phyloP scores from a whole-genome alignment of 2,888 invertebrate species.

The Calliphora vomitoria region DNA sequence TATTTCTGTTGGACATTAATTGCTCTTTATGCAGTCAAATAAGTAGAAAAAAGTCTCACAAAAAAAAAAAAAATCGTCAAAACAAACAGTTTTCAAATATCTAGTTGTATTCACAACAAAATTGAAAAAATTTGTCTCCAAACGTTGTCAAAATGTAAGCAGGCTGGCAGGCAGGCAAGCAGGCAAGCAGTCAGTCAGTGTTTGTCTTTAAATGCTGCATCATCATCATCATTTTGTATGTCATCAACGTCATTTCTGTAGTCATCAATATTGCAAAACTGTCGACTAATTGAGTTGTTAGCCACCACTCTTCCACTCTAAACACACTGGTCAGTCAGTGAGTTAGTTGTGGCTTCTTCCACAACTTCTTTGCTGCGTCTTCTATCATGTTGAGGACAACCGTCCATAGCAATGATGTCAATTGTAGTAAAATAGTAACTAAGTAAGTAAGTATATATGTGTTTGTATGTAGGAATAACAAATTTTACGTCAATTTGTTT shows the following conservation, averaged over 20 bases:
- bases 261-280: conserved; percentile 73
- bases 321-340: not conserved
- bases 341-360: conserved; percentile 1
- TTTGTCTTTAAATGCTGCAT: conserved; percentile 38
- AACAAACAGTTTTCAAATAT: conserved; percentile 51
- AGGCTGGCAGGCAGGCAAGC: not conserved
- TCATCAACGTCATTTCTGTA: conserved; percentile 69
- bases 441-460: not conserved
- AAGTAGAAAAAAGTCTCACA: not conserved
- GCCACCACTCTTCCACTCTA: conserved; percentile 50
- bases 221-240: conserved; percentile 71
- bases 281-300: conserved; percentile 82
- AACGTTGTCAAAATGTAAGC: conserved; percentile 34
- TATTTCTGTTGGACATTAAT: conserved; percentile 54
- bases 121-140: conserved; percentile 41
- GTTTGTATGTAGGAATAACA: not conserved
- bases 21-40: conserved; percentile 62
- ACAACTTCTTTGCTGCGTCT: not conserved
- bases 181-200: too few relatives aligned
- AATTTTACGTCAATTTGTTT: conserved; percentile 37
- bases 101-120: conserved; percentile 7
- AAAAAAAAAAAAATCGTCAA: not conserved
- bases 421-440: conserved; percentile 12
- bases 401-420: conserved; percentile 59
- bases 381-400: conserved; percentile 23